Evolutionary conservation across 30 jellyfish, hydroid and myxozoan species (phyloP).

Genomic region (Catostylus mosaicus): DNA sequence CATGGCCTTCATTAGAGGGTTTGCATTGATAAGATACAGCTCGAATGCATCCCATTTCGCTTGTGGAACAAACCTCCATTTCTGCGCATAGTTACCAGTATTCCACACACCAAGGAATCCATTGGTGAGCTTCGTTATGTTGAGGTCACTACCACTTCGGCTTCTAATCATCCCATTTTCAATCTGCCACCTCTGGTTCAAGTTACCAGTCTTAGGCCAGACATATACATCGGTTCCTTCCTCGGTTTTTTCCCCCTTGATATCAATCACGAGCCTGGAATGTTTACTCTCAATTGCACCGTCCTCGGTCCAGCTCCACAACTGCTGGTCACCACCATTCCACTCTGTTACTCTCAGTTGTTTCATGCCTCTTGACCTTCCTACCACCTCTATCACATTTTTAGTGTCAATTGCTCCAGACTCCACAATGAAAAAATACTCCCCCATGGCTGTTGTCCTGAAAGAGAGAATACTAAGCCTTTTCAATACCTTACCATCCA

Average conservation of each 20-base stretch:
- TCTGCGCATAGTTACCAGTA: background rate
- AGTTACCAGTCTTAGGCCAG: background rate
- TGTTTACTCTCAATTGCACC: conserved; percentile 13
- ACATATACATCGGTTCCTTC: conserved; percentile 3
- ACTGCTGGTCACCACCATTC: conserved; percentile 23
- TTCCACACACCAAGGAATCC: background rate
- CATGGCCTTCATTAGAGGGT: conserved; percentile 25
- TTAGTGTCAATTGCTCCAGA: conserved; percentile 5
- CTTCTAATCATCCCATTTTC: conserved; percentile 23
- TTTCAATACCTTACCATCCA: no score
- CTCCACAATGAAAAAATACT: background rate
- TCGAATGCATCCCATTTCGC: conserved; percentile 26
- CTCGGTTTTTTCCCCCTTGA: background rate
- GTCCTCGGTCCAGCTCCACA: conserved; percentile 36
- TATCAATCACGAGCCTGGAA: conserved; percentile 4
- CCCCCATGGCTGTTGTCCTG: background rate
- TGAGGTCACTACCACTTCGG: background rate
- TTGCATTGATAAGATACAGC: conserved; percentile 8
- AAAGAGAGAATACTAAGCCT: background rate
- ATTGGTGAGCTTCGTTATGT: background rate
- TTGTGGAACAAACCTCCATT: background rate
- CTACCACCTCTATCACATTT: background rate
- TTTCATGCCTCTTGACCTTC: background rate
- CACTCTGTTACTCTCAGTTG: conserved; percentile 4
- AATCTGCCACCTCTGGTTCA: conserved; percentile 13